Base-by-base conservation (phyloP, 2,797 vertebrate genomes). In the Propithecus deckenii region DNA sequence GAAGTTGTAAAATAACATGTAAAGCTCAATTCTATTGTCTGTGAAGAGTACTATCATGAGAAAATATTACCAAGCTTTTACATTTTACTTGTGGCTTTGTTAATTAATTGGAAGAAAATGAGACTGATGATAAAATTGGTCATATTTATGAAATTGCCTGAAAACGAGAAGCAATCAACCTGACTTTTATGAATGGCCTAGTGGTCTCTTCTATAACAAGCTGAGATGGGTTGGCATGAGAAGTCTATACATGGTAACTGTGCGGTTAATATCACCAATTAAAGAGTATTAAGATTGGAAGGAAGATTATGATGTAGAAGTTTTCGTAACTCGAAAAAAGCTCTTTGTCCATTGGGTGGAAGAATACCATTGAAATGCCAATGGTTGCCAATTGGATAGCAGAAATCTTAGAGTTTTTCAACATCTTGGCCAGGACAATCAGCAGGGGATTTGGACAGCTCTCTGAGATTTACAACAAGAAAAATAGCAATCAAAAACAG, bases 91-190 rank as follows among this genome's bases (percentile, higher is more conserved):
- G 32, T 48, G 67, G n/a, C 20, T 84, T 89, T 95, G 52, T 96
- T 95, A 89, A 89, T 75, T 84, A 89, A 89, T 75, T 86, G 38
- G 41, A 93, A 79, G 65, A 93, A 91, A 85, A 74, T 76, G 76
- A 81, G 23, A 65, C 52, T 50, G 61, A 55, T 81, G 72, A 74
- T 87, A 81, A 95, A 93, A 22, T 79, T 97, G 93, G 80, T 71
- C 25, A 46, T 89, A 43, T 84, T 80, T 97, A 85, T 96, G 83
- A 89, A 94, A 89, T 65, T 94, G 83, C 52, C 35, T 86, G 52
- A 97, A 98, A 96, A 97, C 55, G 63, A 96, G 50, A 90, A 46
- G 85, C 80, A 97, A 93, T 97, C 92, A 97, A 96, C 6, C 52
- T 88, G 48, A 81, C 46, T 97, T 97, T 98, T 52, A 35, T 92